phyloP scores from a whole-genome alignment of 2,113 vertebrate species.

The Pachyramphus minor region DNA sequence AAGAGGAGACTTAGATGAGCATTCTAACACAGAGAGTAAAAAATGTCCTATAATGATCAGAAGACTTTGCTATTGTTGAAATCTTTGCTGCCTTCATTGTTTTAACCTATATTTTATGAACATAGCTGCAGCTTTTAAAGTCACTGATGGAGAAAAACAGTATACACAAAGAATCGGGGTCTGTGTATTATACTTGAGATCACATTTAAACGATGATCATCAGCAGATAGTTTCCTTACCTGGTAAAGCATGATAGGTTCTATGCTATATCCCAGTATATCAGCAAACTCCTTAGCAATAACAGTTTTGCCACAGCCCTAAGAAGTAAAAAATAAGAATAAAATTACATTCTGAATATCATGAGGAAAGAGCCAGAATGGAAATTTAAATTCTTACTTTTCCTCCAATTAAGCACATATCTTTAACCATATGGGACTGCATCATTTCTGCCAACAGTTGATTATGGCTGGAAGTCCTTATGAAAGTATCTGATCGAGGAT shows the following conservation, averaged over 20 bases:
- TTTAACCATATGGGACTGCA: conserved; percentile 94
- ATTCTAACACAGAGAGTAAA: not conserved
- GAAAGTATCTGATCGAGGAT: conserved; percentile 72
- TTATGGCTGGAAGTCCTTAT: conserved; percentile 86
- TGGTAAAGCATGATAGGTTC: conserved; percentile 97
- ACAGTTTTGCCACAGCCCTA: conserved; percentile 97
- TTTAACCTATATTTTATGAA: not conserved
- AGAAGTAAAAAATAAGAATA: not conserved
- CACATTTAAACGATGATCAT: not conserved
- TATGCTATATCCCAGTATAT: conserved; percentile 84
- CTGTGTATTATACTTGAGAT: not conserved
- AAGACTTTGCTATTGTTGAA: not conserved
- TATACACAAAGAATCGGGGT: not conserved
- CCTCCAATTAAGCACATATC: conserved; percentile 94
- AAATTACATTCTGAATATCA: not conserved
- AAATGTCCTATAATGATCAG: not conserved
- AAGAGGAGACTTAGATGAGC: not conserved
- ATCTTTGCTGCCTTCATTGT: not conserved
- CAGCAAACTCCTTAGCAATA: conserved; percentile 88
- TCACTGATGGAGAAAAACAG: not conserved
- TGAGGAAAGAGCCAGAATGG: not conserved
- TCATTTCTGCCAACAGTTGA: conserved; percentile 89
- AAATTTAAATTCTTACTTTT: conserved; percentile 80
- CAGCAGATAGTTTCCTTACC: conserved; percentile 69
- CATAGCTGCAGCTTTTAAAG: not conserved